A percentile compares a stretch with the other conserved stretches of the same genome.
Conservation (phyloP, 2,113 vertebrate species). For the Nymphicus hollandicus region DNA sequence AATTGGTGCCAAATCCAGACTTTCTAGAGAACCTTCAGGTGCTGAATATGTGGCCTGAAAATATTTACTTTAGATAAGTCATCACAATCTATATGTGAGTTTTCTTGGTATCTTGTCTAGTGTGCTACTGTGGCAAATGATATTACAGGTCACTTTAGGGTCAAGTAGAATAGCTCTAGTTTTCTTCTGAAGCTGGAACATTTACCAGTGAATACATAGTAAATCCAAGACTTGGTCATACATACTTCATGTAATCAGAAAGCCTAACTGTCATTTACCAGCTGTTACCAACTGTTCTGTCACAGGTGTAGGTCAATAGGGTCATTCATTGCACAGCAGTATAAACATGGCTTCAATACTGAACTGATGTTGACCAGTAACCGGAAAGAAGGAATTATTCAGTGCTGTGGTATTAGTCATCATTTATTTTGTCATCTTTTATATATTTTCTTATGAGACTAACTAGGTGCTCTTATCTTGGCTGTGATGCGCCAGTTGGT, state of each 20-base stretch:
- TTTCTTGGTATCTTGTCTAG: background rate
- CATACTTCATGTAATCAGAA: background rate
- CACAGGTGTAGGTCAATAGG: background rate
- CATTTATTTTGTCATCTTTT: background rate
- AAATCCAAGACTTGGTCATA: background rate
- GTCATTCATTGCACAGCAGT: background rate
- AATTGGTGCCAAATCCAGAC: background rate
- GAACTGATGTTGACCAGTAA: background rate
- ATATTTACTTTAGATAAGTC: slow-evolving; percentile 1
- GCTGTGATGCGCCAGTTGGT: background rate
- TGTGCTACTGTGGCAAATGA: background rate
- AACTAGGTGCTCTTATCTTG: background rate
- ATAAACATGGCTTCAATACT: background rate
- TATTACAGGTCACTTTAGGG: background rate
- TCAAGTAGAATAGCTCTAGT: background rate
- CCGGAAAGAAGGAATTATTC: fast-evolving
- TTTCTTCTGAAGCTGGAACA: background rate
- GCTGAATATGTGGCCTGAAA: background rate
- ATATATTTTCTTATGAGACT: background rate
- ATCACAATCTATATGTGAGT: background rate
- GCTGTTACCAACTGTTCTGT: background rate
- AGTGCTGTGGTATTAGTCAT: background rate
- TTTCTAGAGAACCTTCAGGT: background rate
- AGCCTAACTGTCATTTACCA: background rate
- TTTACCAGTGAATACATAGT: background rate